A percentile compares a stretch with the other conserved stretches of the same genome.
These are phyloP conservation scores for Tubulanus polymorphus DNA, from an alignment of 2,888 invertebrate genomes.

Conservation along the genomic window DNA sequence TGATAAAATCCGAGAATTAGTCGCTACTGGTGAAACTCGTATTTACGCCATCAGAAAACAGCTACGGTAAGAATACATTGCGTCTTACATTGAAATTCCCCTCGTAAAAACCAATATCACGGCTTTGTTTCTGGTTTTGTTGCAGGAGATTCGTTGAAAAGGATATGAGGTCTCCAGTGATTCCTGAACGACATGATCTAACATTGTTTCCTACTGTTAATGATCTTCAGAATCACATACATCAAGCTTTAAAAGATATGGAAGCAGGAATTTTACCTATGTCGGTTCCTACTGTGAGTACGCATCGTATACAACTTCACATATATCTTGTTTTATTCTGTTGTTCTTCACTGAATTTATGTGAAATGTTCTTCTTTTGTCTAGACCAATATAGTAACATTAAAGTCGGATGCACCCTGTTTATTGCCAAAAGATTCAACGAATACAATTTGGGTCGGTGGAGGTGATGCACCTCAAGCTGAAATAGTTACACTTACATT, in stretches of 20 bases:
- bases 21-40: constrained; percentile 43
- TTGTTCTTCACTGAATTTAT: too few relatives aligned
- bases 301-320: background rate
- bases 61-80: constrained; percentile 32
- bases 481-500: constrained; percentile 51
- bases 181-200: constrained; percentile 46
- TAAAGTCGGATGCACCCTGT: too few relatives aligned
- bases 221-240: constrained; percentile 53
- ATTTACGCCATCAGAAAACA: constrained; percentile 47
- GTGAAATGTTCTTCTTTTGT: too few relatives aligned
- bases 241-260: constrained; percentile 49
- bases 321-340: too few relatives aligned
- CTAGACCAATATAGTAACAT: too few relatives aligned
- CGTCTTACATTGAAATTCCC: background rate
- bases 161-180: constrained; percentile 21
- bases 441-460: too few relatives aligned
- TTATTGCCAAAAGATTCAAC: too few relatives aligned
- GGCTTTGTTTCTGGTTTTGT: constrained; percentile 3
- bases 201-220: constrained; percentile 51
- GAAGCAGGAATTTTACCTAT: constrained; percentile 43
- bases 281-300: constrained; percentile 30
- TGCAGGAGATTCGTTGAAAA: constrained; percentile 46
- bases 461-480: constrained; percentile 31
- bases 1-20: constrained; percentile 45
- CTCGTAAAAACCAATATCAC: background rate